These are phyloP conservation scores for Ammodytes dubius DNA, from an alignment of 2,113 vertebrate species.

Conservation along the genomic window DNA sequence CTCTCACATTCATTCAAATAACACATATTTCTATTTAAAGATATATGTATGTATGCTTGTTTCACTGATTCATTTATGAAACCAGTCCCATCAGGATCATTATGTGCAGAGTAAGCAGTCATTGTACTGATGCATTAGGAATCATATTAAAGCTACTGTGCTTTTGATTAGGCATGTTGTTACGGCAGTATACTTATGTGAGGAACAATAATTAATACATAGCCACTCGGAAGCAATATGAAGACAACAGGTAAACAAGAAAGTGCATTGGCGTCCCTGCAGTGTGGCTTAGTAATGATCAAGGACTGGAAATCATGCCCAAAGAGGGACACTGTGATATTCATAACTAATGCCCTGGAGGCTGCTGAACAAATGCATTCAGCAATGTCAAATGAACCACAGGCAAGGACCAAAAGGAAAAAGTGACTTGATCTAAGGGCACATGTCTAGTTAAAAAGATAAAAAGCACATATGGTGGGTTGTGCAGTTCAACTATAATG, in stretches of 20 bases:
- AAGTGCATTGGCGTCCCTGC: background rate
- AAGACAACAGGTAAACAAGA: constrained; percentile 23
- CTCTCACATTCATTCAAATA: background rate
- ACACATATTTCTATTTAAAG: constrained; percentile 4
- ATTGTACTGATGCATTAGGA: background rate
- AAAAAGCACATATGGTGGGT: constrained; percentile 11
- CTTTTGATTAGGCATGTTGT: background rate
- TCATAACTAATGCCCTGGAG: constrained; percentile 5
- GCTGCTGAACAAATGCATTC: constrained; percentile 2
- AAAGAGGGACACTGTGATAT: constrained; percentile 23
- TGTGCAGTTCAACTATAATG: background rate
- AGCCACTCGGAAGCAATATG: background rate
- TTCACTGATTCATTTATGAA: background rate
- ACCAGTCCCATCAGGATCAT: background rate
- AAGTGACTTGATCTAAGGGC: background rate
- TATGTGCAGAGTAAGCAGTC: background rate
- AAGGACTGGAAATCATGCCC: background rate
- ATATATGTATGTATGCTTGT: background rate
- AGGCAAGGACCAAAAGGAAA: background rate
- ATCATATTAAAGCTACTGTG: background rate
- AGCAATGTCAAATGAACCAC: constrained; percentile 11
- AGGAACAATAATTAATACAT: background rate
- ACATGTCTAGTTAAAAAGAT: constrained; percentile 7
- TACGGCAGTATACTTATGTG: background rate
- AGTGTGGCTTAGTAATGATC: constrained; percentile 8